Percentiles rank a stretch among this genome's conserved stretches.
phyloP scores from a whole-genome alignment of 2,113 vertebrate species.

The Macquaria australasica region DNA sequence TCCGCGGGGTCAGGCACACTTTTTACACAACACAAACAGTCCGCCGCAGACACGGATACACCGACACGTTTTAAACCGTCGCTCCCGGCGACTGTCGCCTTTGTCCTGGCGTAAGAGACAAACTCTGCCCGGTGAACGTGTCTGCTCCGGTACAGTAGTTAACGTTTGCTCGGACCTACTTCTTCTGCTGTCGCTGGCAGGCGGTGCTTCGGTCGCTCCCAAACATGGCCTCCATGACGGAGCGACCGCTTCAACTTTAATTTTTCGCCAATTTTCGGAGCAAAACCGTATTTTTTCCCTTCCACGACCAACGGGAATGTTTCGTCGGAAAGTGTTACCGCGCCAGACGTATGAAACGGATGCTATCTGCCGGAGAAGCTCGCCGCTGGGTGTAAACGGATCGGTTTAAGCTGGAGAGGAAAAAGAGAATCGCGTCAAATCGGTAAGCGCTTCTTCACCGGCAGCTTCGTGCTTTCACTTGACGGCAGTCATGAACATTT shows the following conservation, averaged over 20 bases:
- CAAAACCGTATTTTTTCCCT: constrained; percentile 56
- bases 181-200: constrained; percentile 80
- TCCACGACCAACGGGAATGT: constrained; percentile 70
- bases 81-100: accelerated
- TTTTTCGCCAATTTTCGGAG: constrained; percentile 74
- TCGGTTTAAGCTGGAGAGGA: constrained; percentile 85
- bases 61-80: accelerated
- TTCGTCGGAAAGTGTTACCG: constrained; percentile 39
- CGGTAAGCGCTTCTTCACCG: constrained; percentile 78
- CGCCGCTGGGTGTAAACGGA: constrained; percentile 67
- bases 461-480: neutral
- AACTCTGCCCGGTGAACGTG: accelerated
- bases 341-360: constrained; percentile 60
- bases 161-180: constrained; percentile 78
- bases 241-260: constrained; percentile 87
- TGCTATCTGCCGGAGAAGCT: constrained; percentile 76
- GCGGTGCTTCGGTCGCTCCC: constrained; percentile 85
- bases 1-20: constrained; percentile 86
- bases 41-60: neutral
- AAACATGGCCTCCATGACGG: constrained; percentile 91
- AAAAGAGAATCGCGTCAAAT: constrained; percentile 85
- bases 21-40: constrained; percentile 65
- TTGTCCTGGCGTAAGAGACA: accelerated
- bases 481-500: neutral
- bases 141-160: neutral